Base-by-base conservation (phyloP, 1,140 invertebrate species). In the Drosophila albomicans region DNA sequence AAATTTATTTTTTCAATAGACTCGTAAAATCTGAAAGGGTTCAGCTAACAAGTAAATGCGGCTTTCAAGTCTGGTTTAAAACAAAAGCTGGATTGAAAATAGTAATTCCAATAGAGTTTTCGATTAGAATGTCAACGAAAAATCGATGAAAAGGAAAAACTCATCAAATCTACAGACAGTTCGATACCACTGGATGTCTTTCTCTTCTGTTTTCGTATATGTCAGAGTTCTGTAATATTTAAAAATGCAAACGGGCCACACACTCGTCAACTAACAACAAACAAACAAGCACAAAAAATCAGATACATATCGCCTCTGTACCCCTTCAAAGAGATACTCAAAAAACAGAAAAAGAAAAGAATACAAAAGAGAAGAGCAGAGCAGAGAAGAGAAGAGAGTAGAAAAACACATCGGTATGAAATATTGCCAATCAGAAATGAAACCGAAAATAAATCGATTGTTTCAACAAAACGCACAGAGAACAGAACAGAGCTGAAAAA, bases 401-500 rank as follows among this genome's bases (percentile, higher is more conserved):
- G 45, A 15, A 77, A 78, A 78, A 76, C 49, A 73, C 77, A 88
- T 71, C 64, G 80, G 63, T 84, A 87, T 89, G 86, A 88, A 88
- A 88, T 85, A 91, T 91, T 91, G 87, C 87, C 87, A 91, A 91
- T 91, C 87, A 91, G 82, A 91, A 91, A 91, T 91, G 88, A 91
- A 91, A 91, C 87, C 88, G 87, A 91, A 91, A 91, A 91, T 91
- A 91, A 91, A 91, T 91, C 87, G 86, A 91, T 91, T 91, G 87
- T 82, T 87, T 75, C 87, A 82, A 91, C 87, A 91, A 91, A 81
- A 81, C 65, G 66, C 67, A 78, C 48, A 49, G 35, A 71, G 28
- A 10, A 61, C 56, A 67, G 38, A 48, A 48, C 13, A 25, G 32
- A 68, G 41, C 45, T 57, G 61, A 48, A 76, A 72, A 72, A 64